Base-by-base conservation (phyloP, 1,140 invertebrate species). In the Leguminivora glycinivorella region DNA sequence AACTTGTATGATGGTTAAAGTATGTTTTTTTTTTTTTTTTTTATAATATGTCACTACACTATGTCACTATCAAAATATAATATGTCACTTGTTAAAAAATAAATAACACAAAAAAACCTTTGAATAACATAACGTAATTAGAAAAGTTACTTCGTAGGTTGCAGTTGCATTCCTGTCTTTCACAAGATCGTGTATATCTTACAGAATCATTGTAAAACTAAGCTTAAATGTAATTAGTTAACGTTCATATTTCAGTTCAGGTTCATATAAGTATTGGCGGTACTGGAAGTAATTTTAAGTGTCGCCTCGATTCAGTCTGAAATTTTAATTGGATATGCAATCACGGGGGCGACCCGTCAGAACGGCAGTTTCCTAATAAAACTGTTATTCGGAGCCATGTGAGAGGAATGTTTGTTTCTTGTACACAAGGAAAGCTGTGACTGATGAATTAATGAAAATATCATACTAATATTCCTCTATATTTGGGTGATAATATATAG, bases 301-400 rank as follows among this genome's bases (percentile, higher is more conserved):
- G 74, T 71, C 76, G 80, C 75, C 69, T 76, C 73, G 69, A 69
- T 69, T 72, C 74, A 77, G 71, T 63, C 2, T 31, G 74, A 74
- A 67, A 82, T 82, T 80, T 82, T 84, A 83, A 84, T 84, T 84
- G 82, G 79, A 79, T 78, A 77, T 70, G 77, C 77, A 77, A 80
- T 76, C 75, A 52, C 77, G 69, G 12, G 52, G 6, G 52, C 7
- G 19, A 40, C 29, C 29, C 19, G 34, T 40, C 58, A 60, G 34
- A 25, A 31, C n/a, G 29, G 25, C 58, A 63, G 25, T 29, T 26
- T 29, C 14, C 56, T 29, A 29, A 58, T 63, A 63, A 63, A n/a
- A 63, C 14, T 0, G 14, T 63, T 63, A 31, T 63, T 31, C 34
- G 14, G 31, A 63, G 7, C 58, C 14, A 31, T 6, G 9, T n/a